Base-by-base conservation (phyloP, 2,888 invertebrate species). In the Volucella bombylans region DNA sequence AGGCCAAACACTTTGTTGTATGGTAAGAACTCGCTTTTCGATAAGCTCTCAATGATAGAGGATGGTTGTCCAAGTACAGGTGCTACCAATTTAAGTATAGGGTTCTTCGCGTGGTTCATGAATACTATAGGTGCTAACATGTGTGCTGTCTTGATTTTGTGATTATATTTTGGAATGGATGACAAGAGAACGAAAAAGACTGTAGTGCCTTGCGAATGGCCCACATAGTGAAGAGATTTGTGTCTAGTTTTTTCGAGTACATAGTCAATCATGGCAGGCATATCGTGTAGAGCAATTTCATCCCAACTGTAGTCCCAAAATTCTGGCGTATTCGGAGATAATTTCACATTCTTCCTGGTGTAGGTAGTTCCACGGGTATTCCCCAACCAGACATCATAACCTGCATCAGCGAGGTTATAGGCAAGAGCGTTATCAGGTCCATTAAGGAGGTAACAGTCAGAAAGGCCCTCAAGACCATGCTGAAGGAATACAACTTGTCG, bases 211-310 rank as follows among this genome's bases (percentile, higher is more conserved):
- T 91, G 91, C 0, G 91, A 91, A 77, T 91, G 91, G 94, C 97
- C 97, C 0, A 96, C 91, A 90, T 96, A 97, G 89, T 95, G 95
- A 0, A 97, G 88, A 41, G 94, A 92, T 4, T 93, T 87, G 54
- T 93, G 92, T 0, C 93, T 93, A 0, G 96, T 95, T 3, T 88
- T 82, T 0, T 89, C 88, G 0, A 95, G 89, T 1, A 94, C 93
- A 88, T 95, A 94, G 89, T 98, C 96, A 68, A 98, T 94, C 94
- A 95, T 96, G 0, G 96, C 94, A 0, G 97, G 96, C 61, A 98
- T 88, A 90, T 98, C 98, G 86, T 94, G 93, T 23, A 92, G 87
- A 0, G 95, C 95, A 92, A 95, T 94, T 90, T 96, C 95, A 88
- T 95, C 94, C 93, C 94, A 96, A 87, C 95, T 95, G 88, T 93